Conservation (phyloP, 2,797 vertebrate species). For the Notoglanidium macrostoma region DNA sequence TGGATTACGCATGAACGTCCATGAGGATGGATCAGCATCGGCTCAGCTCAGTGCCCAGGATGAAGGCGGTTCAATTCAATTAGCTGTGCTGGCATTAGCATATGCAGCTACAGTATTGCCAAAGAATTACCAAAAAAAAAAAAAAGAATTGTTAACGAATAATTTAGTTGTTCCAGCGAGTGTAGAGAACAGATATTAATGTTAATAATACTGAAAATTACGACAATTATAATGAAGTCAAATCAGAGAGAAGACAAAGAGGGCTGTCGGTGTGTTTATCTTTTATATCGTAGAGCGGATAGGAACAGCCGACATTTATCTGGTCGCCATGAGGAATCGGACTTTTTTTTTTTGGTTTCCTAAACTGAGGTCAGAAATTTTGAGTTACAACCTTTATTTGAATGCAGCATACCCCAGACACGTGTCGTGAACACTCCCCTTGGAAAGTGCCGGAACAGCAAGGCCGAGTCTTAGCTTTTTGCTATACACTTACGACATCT, state of each 20-base stretch:
- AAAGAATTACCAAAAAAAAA: background rate
- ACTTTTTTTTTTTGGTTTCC: background rate
- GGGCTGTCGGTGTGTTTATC: background rate
- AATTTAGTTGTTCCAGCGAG: background rate
- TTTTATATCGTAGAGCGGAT: background rate
- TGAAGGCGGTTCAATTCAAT: background rate
- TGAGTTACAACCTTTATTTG: too few relatives aligned
- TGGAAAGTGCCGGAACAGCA: too few relatives aligned
- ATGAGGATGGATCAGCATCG: background rate
- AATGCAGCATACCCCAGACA: too few relatives aligned
- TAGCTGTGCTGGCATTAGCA: background rate
- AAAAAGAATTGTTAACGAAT: background rate
- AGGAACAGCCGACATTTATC: background rate
- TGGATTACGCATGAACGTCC: background rate
- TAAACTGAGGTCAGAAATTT: background rate
- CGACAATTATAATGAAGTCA: background rate
- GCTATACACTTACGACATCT: too few relatives aligned
- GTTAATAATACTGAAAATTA: background rate
- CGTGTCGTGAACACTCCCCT: too few relatives aligned
- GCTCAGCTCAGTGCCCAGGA: background rate
- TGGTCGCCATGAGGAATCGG: background rate
- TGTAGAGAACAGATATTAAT: background rate
- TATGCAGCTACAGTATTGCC: background rate
- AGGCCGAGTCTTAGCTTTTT: too few relatives aligned
- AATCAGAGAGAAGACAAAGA: background rate